phyloP scores from a whole-genome alignment of 2,113 vertebrate genomes.

The Solea solea region DNA sequence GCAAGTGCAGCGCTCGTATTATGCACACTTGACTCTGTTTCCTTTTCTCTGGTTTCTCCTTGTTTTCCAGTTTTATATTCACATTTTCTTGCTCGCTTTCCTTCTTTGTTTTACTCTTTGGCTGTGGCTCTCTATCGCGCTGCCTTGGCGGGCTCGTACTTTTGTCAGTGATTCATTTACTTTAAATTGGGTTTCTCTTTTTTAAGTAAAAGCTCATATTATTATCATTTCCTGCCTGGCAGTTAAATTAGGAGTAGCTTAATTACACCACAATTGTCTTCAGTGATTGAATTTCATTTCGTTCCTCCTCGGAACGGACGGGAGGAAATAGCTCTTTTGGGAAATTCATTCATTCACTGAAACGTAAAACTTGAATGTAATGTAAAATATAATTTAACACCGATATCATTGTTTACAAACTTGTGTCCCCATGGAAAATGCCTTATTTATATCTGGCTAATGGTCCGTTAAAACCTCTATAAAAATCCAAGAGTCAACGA shows the following conservation, averaged over 20 bases:
- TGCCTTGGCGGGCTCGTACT: constrained; percentile 11
- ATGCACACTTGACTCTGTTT: constrained; percentile 61
- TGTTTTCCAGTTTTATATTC: constrained; percentile 34
- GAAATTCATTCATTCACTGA: constrained; percentile 34
- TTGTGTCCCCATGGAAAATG: constrained; percentile 3
- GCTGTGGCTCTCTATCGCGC: constrained; percentile 10
- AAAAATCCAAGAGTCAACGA: constrained; percentile 25
- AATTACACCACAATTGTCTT: constrained; percentile 70
- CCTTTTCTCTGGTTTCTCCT: constrained; percentile 11
- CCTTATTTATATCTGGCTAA: constrained; percentile 1
- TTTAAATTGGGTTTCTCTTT: constrained; percentile 57
- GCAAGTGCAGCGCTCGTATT: constrained; percentile 40
- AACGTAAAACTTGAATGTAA: constrained; percentile 26
- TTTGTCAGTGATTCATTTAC: constrained; percentile 21
- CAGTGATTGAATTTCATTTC: constrained; percentile 67
- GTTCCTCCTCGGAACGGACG: constrained; percentile 45
- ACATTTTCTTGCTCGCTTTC: constrained; percentile 30
- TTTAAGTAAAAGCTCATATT: constrained; percentile 62
- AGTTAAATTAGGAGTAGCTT: constrained; percentile 71
- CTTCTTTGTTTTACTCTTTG: constrained; percentile 27
- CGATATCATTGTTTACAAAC: constrained; percentile 13
- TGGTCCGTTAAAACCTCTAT: constrained; percentile 4
- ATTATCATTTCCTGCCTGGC: constrained; percentile 62
- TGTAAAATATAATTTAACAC: constrained; percentile 17
- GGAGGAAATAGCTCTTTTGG: constrained; percentile 23